Conservation (phyloP, 2,888 invertebrate genomes). For the Xestia rhomboidea region DNA sequence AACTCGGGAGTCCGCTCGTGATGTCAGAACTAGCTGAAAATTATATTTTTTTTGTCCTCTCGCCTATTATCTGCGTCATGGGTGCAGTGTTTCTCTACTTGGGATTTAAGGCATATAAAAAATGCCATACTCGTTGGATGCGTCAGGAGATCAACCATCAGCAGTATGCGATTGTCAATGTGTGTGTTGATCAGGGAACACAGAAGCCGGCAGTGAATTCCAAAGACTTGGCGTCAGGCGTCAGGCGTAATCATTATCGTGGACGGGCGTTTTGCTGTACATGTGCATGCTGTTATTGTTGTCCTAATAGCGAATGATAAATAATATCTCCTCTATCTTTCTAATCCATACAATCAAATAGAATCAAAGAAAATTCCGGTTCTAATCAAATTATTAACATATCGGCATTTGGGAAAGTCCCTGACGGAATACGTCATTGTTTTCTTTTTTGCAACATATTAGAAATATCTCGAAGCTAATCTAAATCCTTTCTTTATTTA, state of each 20-base stretch:
- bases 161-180: no score
- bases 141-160: no score
- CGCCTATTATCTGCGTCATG: no score
- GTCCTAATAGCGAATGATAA: background rate
- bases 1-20: no score
- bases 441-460: slow-evolving; percentile 5
- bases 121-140: no score
- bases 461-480: background rate
- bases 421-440: background rate
- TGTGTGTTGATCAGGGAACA: background rate
- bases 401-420: slow-evolving; percentile 10
- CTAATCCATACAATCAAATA: background rate
- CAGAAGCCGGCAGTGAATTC: background rate
- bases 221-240: background rate
- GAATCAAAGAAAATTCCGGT: background rate
- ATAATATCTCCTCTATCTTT: background rate
- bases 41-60: no score
- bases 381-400: slow-evolving; percentile 4
- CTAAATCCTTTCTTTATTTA: background rate
- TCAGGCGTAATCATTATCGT: background rate
- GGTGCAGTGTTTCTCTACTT: no score
- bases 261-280: background rate
- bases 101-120: no score
- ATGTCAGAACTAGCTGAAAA: no score
- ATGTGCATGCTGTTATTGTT: background rate